Base-by-base conservation (phyloP, 92 coral and sea anemone species). In the Parazoanthus atlanticus region DNA sequence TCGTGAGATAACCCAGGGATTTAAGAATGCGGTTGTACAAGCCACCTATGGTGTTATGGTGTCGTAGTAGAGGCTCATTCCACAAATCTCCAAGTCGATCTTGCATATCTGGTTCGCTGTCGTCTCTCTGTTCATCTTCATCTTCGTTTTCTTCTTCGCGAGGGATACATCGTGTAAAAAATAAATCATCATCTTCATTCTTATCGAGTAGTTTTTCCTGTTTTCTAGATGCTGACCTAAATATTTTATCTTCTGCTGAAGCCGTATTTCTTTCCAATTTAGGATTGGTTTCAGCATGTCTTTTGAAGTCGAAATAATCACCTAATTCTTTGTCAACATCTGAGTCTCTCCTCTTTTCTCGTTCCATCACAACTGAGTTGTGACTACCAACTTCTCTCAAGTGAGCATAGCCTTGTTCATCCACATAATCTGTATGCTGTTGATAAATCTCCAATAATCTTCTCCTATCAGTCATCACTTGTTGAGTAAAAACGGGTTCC, bases 1-100 rank as follows among this genome's bases (percentile, higher is more conserved):
- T 76, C 5, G 94, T 92, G 5, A 92, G 88, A 56, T 92, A 83
- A 66, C 88, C 88, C 8, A 94, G 84, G 15, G 89, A 85, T 61
- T 91, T 88, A 6, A 92, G 86, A 33, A 94, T 90, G 84, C 85
- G 92, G 49, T 73, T 84, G 93, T 94, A 94, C 69, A 94, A 85
- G n/a, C 92, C 86, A 0, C 94, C 96, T n/a, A 93, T 93, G 1
- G 96, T 93, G 88, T 87, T 90, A 79, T 93, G 88, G 26, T 89
- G 91, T 54, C 73, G 71, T 5, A 81, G 86, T 41, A 89, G 46
- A 7, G 79, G 78, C 23, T 43, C 78, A 23, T 84, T 84, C 87
- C 87, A 84, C 26, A 84, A 29, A 41, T 69, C 41, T n/a, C 87
- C 87, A 15, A 84, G 87, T 19, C 78, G 78, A 46, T 70, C 87